phyloP scores from a whole-genome alignment of 2,113 vertebrate genomes.

The Rhineura floridana region DNA sequence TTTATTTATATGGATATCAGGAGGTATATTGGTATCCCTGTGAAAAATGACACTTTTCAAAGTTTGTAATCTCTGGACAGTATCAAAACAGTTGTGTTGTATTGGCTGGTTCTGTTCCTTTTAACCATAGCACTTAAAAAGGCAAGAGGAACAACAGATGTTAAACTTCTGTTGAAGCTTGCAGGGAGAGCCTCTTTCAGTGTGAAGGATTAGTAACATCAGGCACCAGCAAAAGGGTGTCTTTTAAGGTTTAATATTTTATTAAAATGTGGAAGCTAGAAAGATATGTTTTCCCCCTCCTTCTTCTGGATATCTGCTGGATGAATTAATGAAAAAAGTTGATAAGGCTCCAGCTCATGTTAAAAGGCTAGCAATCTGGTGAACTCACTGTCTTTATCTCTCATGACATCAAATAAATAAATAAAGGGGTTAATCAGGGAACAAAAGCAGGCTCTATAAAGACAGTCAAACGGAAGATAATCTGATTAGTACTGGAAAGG shows the following conservation, averaged over 20 bases:
- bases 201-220: neutral
- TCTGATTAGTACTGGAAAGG: constrained; percentile 56
- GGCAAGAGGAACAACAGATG: neutral
- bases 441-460: constrained; percentile 52
- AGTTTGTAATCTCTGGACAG: neutral
- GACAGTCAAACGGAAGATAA: constrained; percentile 59
- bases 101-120: neutral
- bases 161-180: neutral
- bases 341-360: constrained; percentile 27
- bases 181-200: neutral
- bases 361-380: constrained; percentile 16
- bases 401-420: constrained; percentile 35
- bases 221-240: neutral
- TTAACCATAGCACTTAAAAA: neutral
- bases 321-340: neutral
- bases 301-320: too few relatives aligned
- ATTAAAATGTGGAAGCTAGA: neutral
- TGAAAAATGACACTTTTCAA: neutral
- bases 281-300: neutral
- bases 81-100: neutral
- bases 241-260: neutral
- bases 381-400: constrained; percentile 26
- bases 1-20: neutral
- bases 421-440: constrained; percentile 31
- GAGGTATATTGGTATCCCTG: neutral